phyloP scores from a whole-genome alignment of 1,140 invertebrate genomes.

The Eciton burchellii region DNA sequence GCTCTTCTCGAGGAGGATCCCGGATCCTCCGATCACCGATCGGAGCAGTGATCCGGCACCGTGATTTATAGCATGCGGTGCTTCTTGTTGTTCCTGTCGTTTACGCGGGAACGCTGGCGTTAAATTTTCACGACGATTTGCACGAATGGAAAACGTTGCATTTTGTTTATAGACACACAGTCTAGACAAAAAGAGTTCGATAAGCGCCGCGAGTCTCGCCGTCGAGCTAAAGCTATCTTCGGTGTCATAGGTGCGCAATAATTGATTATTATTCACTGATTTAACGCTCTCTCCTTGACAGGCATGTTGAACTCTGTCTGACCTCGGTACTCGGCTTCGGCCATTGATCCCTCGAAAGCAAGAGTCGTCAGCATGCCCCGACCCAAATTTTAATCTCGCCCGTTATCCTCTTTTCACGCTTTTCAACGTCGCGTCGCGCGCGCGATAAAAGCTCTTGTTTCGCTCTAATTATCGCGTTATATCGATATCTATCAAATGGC shows the following conservation, averaged over 20 bases:
- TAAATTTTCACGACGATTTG: conserved; percentile 39
- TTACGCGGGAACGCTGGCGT: conserved; percentile 40
- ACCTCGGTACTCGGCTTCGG: conserved; percentile 34
- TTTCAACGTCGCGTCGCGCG: conserved; percentile 5
- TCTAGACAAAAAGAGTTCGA: conserved; percentile 59
- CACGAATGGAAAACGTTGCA: conserved; percentile 43
- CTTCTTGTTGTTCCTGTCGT: too few relatives aligned
- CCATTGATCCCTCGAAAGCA: conserved; percentile 60
- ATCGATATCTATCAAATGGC: conserved; percentile 8
- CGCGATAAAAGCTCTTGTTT: not conserved
- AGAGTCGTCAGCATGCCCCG: conserved; percentile 53
- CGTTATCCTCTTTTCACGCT: conserved; percentile 16
- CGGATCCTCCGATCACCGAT: too few relatives aligned
- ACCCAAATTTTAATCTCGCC: conserved; percentile 45
- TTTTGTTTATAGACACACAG: conserved; percentile 59
- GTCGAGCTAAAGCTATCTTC: conserved; percentile 57
- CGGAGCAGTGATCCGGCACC: too few relatives aligned
- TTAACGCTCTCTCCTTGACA: conserved; percentile 61
- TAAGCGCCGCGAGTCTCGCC: conserved; percentile 48
- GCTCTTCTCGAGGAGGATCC: too few relatives aligned
- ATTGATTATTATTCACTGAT: conserved; percentile 61
- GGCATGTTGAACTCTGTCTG: conserved; percentile 58
- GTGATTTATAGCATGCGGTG: conserved; percentile 53
- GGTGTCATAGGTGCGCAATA: conserved; percentile 59
- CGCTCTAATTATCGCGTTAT: not conserved